Conservation (phyloP, 2,888 invertebrate species). For the Mimachlamys varia region DNA sequence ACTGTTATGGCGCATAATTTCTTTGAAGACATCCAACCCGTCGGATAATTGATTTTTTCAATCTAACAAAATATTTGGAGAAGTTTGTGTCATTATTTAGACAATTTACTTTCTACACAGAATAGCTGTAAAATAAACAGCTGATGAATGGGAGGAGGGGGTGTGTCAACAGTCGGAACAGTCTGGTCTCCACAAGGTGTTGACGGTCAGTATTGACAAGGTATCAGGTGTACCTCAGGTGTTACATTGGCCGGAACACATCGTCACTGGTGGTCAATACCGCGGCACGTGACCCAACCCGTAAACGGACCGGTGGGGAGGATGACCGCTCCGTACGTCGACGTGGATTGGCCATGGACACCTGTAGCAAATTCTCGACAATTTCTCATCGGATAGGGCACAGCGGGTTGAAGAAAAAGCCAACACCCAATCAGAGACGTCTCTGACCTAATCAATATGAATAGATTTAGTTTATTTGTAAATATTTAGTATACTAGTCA, state of each 20-base stretch:
- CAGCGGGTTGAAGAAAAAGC: no score
- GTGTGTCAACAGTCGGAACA: slow-evolving; percentile 20
- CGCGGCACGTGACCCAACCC: not conserved
- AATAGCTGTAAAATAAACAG: not conserved
- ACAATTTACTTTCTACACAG: not conserved
- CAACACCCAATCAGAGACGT: no score
- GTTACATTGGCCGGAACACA: slow-evolving; percentile 20
- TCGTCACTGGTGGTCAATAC: slow-evolving; percentile 25
- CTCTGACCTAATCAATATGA: no score
- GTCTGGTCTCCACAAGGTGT: not conserved
- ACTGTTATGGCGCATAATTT: not conserved
- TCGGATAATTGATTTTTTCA: not conserved
- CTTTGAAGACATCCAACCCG: not conserved
- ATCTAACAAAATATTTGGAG: slow-evolving; percentile 28
- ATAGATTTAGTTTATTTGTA: no score
- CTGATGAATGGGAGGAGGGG: not conserved
- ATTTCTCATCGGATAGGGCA: no score
- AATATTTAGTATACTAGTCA: no score
- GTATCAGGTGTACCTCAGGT: slow-evolving; percentile 12
- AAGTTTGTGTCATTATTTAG: not conserved
- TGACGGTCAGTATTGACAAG: not conserved
- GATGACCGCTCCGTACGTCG: not conserved
- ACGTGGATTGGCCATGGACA: slow-evolving; percentile 6
- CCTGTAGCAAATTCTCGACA: not conserved
- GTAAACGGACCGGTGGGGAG: not conserved